Base-by-base conservation (phyloP, 2,888 invertebrate species). In the Leptinotarsa peninsularis region DNA sequence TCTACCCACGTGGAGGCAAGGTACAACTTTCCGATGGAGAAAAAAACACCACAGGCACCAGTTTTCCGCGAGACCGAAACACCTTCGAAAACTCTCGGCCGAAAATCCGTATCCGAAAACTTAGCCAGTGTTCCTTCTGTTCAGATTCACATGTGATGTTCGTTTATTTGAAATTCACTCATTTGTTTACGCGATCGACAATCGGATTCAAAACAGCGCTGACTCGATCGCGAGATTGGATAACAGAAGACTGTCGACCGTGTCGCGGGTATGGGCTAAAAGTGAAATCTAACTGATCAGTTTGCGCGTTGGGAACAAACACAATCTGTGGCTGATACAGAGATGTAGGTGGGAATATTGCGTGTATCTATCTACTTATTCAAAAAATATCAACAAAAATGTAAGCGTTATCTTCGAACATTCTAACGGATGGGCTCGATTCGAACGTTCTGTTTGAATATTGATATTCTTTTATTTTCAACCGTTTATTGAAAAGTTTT, bases 271-370 rank as follows among this genome's bases (percentile, higher is more conserved):
- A 54, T 18, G 54, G 71, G 66, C 74, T 74, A 70, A 73, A 73
- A 74, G 71, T 67, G 71, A 74, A 74, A 74, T 74, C 71, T 33
- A 7, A 71, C 71, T 58, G 71, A 58, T 58, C 69, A 27, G 70
- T 52, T 67, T 56, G 70, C 56, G 66, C 60, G 68, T 43, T 43
- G 33, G 33, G 74, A 49, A 60, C 27, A 71, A 58, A 71, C 52
- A 63, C 73, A 69, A 71, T 74, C 63, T 71, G 58, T 67, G 74
- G 50, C 58, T 71, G 74, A 66, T 71, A 58, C 71, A 49, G 52
- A 66, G 60, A 70, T 70, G 33, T 71, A 74, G 71, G 74, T 74
- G 74, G 74, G 74, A 74, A 49, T 33, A 43, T 63, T 63, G 63
- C 63, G 63, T 63, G 63, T 63, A 17, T n/a, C 17, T 43, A 43